phyloP scores from a whole-genome alignment of 2,113 vertebrate genomes.

The Malurus melanocephalus region DNA sequence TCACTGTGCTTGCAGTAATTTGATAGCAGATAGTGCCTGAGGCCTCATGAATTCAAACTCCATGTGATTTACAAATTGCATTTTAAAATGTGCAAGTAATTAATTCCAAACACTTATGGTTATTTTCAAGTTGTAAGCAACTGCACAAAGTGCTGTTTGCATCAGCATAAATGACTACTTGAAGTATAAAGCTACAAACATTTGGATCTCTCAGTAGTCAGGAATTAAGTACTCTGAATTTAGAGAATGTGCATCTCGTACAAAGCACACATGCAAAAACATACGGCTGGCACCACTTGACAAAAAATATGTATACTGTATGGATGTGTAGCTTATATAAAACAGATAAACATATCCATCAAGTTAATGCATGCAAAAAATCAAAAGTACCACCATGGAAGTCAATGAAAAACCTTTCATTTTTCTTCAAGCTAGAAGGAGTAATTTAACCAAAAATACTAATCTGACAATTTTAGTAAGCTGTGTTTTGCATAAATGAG shows the following conservation, averaged over 20 bases:
- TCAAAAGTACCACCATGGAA: not conserved
- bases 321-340: not conserved
- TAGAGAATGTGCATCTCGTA: not conserved
- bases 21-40: not conserved
- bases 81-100: conserved; percentile 37
- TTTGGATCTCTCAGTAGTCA: conserved; percentile 1
- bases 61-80: conserved; percentile 34
- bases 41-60: not conserved
- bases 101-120: conserved; percentile 44
- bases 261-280: not conserved
- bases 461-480: not conserved
- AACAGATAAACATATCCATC: not conserved
- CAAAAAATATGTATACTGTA: not conserved
- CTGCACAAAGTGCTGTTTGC: conserved; percentile 31
- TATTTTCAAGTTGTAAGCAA: conserved; percentile 49
- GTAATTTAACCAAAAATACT: not conserved
- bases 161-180: conserved; percentile 39
- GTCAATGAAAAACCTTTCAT: not conserved
- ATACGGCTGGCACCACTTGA: not conserved
- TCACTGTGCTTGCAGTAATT: not conserved
- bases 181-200: conserved; percentile 39
- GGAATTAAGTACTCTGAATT: conserved; percentile 15
- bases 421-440: not conserved
- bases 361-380: not conserved
- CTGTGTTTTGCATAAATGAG: not conserved